These are phyloP conservation scores for Oreonectes daqikongensis DNA, from an alignment of 2,797 vertebrate genomes.

Conservation along the genomic window DNA sequence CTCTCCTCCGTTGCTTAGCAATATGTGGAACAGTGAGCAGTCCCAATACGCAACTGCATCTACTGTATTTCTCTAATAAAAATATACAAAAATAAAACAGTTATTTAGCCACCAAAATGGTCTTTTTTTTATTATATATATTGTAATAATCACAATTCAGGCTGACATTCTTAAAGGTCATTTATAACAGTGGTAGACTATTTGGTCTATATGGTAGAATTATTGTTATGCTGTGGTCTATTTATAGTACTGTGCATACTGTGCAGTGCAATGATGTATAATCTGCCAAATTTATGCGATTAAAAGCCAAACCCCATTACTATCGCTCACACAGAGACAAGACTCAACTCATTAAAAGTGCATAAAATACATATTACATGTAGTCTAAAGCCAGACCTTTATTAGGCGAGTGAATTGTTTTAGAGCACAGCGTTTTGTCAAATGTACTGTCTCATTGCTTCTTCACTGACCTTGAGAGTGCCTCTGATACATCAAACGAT, in stretches of 20 bases:
- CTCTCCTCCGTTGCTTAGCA: slow-evolving; percentile 57
- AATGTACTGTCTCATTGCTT: background rate
- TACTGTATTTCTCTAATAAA: slow-evolving; percentile 41
- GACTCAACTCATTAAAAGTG: background rate
- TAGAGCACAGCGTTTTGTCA: slow-evolving; percentile 11
- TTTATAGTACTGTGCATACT: background rate
- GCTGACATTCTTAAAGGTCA: background rate
- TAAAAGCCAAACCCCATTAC: background rate
- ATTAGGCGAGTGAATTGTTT: background rate
- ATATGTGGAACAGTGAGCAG: slow-evolving; percentile 46
- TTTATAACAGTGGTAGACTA: background rate
- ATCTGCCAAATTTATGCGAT: background rate
- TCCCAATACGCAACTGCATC: slow-evolving; percentile 29
- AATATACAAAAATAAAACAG: background rate
- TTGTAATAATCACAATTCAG: background rate
- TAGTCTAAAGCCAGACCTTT: background rate
- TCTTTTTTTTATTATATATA: background rate
- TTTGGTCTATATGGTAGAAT: too few relatives aligned
- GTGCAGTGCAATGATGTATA: background rate
- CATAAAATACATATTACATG: background rate
- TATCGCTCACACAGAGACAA: background rate
- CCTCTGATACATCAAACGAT: slow-evolving; percentile 21
- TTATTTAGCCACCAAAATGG: background rate
- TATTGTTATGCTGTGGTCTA: background rate
- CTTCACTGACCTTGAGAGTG: slow-evolving; percentile 47